These are phyloP conservation scores for Sebastes jordani DNA, from an alignment of 2,797 vertebrate genomes.

Conservation along the genomic window DNA sequence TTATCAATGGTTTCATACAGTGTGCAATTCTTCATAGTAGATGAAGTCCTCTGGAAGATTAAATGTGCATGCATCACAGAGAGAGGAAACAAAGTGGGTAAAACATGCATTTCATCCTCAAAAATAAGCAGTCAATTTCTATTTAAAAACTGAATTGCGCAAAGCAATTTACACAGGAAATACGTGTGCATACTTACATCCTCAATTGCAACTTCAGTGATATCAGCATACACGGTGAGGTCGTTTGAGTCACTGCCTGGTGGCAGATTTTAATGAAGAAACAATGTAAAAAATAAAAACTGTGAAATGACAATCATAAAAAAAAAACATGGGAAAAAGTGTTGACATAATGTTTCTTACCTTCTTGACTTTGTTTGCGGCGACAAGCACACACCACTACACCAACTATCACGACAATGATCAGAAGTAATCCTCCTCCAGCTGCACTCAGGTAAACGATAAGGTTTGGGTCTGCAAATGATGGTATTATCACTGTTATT, in stretches of 20 bases:
- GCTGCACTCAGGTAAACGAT: fast-evolving
- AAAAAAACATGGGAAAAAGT: fast-evolving
- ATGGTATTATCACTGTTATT: background rate
- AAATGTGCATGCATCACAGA: background rate
- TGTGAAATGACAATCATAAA: background rate
- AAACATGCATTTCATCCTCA: background rate
- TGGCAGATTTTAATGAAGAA: background rate
- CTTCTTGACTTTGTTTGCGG: background rate
- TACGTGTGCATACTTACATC: constrained; percentile 13
- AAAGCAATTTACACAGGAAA: background rate
- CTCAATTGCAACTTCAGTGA: background rate
- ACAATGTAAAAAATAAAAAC: background rate
- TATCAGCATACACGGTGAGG: constrained; percentile 48
- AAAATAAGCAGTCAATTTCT: background rate
- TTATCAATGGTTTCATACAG: constrained; percentile 54
- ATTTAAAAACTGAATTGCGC: background rate
- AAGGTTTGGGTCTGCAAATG: fast-evolving
- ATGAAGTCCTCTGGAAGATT: background rate
- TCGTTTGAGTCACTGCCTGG: constrained; percentile 5
- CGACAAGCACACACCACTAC: background rate
- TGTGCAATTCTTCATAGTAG: background rate
- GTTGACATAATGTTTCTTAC: background rate
- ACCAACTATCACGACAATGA: background rate
- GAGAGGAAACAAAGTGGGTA: background rate
- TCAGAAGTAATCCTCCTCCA: background rate